These are phyloP conservation scores for Serilophus lunatus DNA, from an alignment of 2,113 vertebrate species.

Conservation along the genomic window DNA sequence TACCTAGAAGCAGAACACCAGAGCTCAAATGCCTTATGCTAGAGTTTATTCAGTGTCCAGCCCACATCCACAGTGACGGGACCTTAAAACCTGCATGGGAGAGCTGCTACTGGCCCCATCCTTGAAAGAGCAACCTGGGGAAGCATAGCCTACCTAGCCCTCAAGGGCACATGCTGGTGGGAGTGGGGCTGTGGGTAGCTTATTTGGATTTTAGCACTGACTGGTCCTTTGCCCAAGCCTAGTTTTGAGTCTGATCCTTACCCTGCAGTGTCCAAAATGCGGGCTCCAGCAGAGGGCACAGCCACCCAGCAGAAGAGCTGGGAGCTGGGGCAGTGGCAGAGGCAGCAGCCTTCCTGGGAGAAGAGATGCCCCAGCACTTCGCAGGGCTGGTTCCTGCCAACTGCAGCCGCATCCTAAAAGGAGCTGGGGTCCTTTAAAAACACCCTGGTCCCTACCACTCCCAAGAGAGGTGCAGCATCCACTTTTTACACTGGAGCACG, in stretches of 20 bases:
- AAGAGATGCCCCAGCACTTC: background rate
- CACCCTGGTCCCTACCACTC: background rate
- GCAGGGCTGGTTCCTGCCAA: background rate
- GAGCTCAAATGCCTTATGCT: background rate
- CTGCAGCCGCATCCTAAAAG: background rate
- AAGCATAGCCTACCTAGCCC: background rate
- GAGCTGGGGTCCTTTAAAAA: background rate
- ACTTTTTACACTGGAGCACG: background rate
- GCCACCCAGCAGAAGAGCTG: background rate
- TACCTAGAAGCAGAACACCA: background rate
- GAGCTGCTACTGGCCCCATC: background rate
- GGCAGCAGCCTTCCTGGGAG: background rate
- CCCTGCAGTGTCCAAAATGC: background rate
- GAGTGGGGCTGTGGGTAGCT: background rate
- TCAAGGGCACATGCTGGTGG: rapidly evolving
- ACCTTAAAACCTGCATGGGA: rapidly evolving
- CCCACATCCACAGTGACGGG: background rate
- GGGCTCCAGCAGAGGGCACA: slow-evolving; percentile 56
- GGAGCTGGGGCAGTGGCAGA: background rate
- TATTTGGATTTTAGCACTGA: background rate
- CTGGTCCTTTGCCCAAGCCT: background rate
- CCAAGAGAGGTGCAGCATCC: background rate
- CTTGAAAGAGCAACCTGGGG: background rate
- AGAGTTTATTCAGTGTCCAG: background rate
- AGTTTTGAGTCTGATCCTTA: background rate